Evolutionary conservation across 2,888 invertebrate genomes (phyloP).

Genomic region (Protophormia terraenovae): DNA sequence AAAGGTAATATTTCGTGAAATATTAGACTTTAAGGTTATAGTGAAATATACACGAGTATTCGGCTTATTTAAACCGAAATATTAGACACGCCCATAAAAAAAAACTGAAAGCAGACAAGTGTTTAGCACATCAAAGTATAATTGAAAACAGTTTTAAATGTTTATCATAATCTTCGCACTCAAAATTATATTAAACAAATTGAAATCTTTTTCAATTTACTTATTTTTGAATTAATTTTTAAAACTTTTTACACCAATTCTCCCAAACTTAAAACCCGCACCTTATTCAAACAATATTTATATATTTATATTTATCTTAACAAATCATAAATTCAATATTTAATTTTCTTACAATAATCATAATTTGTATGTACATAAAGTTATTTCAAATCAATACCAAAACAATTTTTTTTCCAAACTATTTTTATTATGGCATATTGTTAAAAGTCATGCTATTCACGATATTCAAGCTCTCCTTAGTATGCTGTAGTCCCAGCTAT

Average conservation of each 20-base stretch:
- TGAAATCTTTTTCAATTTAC: no score
- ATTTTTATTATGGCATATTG: neutral
- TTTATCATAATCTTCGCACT: no score
- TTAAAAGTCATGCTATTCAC: conserved; percentile 32
- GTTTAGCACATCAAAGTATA: no score
- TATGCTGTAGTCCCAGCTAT: neutral
- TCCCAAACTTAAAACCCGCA: neutral
- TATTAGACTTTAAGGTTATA: no score
- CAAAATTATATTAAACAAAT: no score
- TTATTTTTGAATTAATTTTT: no score
- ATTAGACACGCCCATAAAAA: no score
- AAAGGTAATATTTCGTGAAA: no score
- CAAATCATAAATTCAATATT: conserved; percentile 18
- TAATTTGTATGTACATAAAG: conserved; percentile 22
- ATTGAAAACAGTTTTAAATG: no score
- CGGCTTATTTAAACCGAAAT: no score
- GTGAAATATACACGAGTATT: no score
- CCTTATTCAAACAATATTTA: neutral
- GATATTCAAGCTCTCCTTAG: neutral
- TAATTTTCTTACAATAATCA: conserved; percentile 2
- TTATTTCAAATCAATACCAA: conserved; percentile 15
- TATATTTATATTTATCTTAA: conserved; percentile 17
- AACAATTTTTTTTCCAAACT: neutral
- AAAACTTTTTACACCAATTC: neutral
- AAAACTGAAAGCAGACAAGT: no score